Evolutionary conservation across 2,797 vertebrate species (phyloP), one percentile per base, ranked within the genome.

Genomic region (Myotis daubentonii): DNA sequence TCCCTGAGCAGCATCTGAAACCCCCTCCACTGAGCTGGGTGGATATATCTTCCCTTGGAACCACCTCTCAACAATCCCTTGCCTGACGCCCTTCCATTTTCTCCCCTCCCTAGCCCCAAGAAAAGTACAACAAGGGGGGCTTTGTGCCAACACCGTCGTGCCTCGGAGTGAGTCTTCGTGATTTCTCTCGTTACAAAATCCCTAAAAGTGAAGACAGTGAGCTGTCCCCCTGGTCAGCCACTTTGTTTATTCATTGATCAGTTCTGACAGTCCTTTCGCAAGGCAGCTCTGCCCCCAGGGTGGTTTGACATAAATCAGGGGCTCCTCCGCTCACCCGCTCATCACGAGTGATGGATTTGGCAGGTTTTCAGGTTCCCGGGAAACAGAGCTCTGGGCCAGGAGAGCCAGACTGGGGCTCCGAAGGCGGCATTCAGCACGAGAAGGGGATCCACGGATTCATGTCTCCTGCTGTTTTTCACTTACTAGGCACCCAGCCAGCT

Each of bases 301-400:
- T 25, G 60, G 66, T 78, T 65, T 96, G 95, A 97, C 93, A 93
- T 75, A 82, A 90, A 94, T 92, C 90, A 85, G 41, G 66, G 94
- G 60, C 81, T 83, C 74, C 93, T 83, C 49, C 0, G 75, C 90
- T 97, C 88, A 90, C 90, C 91, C 92, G 91, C 71, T 92, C 86
- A 49, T 93, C 94, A 38, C 0, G 0, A 87, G 82, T 87, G 96
- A 96, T 13, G 89, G 71, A 38, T 87, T 30, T 97, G 97, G 94
- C 94, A 93, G 88, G 75, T 91, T 68, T 95, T 96, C 93, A 91
- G 96, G 89, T 74, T 84, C 79, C 87, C 9, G 80, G 72, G 94
- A 89, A 93, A 94, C 89, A 53, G 86, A 96, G 92, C 94, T 91
- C 88, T 60, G 60, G 71, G 78, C 65, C 72, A 17, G 75, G 75